phyloP scores from a whole-genome alignment of 2,797 vertebrate species.

The Sardinella longiceps region DNA sequence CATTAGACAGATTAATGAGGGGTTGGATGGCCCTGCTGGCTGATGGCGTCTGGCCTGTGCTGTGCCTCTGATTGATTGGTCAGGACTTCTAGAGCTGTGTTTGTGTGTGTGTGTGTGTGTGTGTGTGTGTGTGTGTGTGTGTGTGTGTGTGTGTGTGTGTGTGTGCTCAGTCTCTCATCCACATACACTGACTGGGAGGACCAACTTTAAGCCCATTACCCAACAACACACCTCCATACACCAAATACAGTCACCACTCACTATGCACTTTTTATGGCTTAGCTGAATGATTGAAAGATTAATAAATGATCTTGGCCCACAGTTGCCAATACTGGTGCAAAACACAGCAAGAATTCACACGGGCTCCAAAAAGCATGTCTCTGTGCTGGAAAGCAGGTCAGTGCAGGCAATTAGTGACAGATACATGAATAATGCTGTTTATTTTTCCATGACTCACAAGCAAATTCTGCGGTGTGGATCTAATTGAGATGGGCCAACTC shows the following conservation, averaged over 20 bases:
- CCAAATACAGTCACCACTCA: background rate
- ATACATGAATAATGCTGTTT: background rate
- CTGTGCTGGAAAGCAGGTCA: background rate
- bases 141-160: too few species aligned
- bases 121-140: too few species aligned
- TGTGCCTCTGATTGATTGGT: background rate
- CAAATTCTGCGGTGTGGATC: background rate
- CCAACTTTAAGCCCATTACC: background rate
- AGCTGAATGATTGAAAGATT: background rate
- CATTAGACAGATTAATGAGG: constrained; percentile 37
- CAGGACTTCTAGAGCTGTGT: background rate
- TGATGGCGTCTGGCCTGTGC: constrained; percentile 1
- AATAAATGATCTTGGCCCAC: background rate
- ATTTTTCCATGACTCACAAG: background rate
- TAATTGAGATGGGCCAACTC: background rate
- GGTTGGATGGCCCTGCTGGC: constrained; percentile 36
- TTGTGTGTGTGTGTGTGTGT: background rate
- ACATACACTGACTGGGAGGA: background rate
- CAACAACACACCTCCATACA: background rate
- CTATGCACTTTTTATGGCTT: background rate
- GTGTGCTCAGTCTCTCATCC: background rate
- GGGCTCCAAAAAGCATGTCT: background rate
- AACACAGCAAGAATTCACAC: background rate
- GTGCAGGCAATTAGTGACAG: background rate
- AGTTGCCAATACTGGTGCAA: background rate